Conservation (phyloP, 2,113 vertebrate species). For the Nycticorax nycticorax region DNA sequence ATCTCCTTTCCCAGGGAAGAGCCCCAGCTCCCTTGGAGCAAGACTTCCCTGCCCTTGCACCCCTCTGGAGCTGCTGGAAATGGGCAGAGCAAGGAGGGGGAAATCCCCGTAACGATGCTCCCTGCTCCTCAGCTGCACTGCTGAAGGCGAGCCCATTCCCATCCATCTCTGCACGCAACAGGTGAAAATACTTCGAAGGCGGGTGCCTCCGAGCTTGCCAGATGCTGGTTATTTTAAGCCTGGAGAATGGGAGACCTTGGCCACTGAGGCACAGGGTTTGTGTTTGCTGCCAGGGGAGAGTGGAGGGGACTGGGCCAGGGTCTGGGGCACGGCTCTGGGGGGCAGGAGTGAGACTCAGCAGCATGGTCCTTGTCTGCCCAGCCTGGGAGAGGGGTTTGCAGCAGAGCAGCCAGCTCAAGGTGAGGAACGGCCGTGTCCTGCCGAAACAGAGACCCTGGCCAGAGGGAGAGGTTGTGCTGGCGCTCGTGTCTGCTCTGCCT, state of each 20-base stretch:
- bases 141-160: not conserved
- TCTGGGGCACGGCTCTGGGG: fast-evolving
- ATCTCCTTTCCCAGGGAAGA: not conserved
- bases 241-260: not conserved
- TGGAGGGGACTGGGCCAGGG: not conserved
- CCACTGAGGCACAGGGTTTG: not conserved
- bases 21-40: not conserved
- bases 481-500: not conserved
- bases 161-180: slow-evolving; percentile 34
- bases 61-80: not conserved
- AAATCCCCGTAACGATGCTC: fast-evolving
- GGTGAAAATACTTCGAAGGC: not conserved
- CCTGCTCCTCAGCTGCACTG: not conserved
- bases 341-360: not conserved
- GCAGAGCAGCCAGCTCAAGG: fast-evolving
- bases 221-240: slow-evolving; percentile 50
- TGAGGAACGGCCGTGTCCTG: not conserved
- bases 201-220: slow-evolving; percentile 9
- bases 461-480: not conserved
- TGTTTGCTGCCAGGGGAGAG: slow-evolving; percentile 9
- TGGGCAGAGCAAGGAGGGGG: not conserved
- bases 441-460: not conserved
- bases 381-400: not conserved
- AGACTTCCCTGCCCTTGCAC: not conserved
- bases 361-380: fast-evolving